These are phyloP conservation scores for Coenonympha glycerion DNA, from an alignment of 2,888 invertebrate genomes.

Conservation along the genomic window DNA sequence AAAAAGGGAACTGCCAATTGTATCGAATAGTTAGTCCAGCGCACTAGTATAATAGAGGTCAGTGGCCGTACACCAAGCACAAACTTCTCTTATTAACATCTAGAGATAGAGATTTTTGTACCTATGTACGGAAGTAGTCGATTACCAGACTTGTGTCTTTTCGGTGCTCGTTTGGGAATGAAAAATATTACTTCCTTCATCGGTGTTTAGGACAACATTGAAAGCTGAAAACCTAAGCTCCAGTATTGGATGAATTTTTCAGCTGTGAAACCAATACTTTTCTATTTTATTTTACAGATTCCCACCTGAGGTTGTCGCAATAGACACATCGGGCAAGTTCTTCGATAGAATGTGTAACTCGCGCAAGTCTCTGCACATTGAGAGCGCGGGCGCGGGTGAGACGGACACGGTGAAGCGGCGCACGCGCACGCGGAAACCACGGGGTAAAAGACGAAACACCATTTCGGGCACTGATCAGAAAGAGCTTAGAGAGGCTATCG, in stretches of 20 bases:
- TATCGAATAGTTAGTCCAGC: no score
- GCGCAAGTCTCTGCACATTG: constrained; percentile 85
- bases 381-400: constrained; percentile 61
- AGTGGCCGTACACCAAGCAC: no score
- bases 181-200: no score
- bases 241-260: not conserved
- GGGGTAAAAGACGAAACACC: constrained; percentile 91
- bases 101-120: no score
- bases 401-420: constrained; percentile 81
- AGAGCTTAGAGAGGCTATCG: constrained; percentile 89
- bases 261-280: not conserved
- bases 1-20: no score
- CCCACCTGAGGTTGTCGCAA: constrained; percentile 90
- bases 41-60: no score
- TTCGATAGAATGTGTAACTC: constrained; percentile 93
- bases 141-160: no score
- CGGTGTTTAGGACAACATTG: no score
- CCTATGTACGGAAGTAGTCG: no score
- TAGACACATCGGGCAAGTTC: constrained; percentile 90
- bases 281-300: constrained; percentile 74
- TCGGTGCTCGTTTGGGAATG: no score
- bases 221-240: no score
- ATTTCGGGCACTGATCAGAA: constrained; percentile 93
- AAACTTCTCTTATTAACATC: no score
- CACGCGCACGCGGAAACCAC: constrained; percentile 83